Evolutionary conservation across 2,797 vertebrate species (phyloP), one percentile per base, ranked within the genome.

Genomic region (Enteromius argenteus): DNA sequence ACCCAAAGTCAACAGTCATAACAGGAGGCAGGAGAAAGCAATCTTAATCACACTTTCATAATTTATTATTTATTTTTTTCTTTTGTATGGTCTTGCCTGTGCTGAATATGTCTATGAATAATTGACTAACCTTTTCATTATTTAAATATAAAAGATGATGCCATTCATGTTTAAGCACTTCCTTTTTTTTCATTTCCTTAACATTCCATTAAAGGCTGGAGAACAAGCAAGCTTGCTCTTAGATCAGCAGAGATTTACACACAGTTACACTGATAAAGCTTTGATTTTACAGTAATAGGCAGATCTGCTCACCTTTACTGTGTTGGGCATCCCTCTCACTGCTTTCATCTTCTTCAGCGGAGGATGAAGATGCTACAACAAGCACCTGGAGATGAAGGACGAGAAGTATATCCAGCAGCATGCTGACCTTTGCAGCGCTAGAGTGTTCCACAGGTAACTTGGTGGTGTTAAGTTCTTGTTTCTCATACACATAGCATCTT

Each of bases 261-360:
- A 35, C 17, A 82, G 13, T 44, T 14, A 69, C 67, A 21, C 15
- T 46, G 58, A 44, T 27, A 13, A 21, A 39, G 15, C 23, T n/a
- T 60, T 76, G 46, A 35, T 58, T 80, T 44, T 76, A 86, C 80
- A 85, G 46, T 27, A 15, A 30, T 7, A 46, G 15, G 69, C 13
- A 5, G 30, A 74, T 53, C 3, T 56, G 7, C 72, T 76, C 35
- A 88, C 90, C 79, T 84, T 85, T 87, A n/a, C 53, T 49, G 42
- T 81, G 77, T 11, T 74, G 76, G 4, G 64, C 66, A 30, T 85
- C 85, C 14, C 83, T 84, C 73, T 89, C 85, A 14, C 79, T 80
- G 84, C 88, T 91, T 17, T 32, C 80, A 21, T 86, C 87, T 77
- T 89, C 86, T 37, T 90, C 88, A 15, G 85, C 86, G 10, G 85